Percentiles rank a stretch among this genome's conserved stretches.
Conservation (phyloP, 2,797 vertebrate species). For the Melanotaenia nigrans region DNA sequence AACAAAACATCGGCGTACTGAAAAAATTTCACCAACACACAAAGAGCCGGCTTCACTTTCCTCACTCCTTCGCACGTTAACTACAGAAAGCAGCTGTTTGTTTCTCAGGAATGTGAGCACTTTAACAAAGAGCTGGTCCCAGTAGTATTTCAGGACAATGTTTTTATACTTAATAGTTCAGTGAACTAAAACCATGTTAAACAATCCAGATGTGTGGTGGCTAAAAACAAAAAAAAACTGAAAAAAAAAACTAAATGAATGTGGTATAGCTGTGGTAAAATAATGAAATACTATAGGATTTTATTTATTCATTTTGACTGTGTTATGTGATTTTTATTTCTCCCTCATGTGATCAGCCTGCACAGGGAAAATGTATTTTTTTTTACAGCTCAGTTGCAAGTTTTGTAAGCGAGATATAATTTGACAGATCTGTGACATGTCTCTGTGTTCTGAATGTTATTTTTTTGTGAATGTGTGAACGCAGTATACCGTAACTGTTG, state of each 20-base stretch:
- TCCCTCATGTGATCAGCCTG: constrained; percentile 45
- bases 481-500: constrained; percentile 18
- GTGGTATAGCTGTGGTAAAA: constrained; percentile 68
- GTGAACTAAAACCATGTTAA: constrained; percentile 47
- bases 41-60: constrained; percentile 26
- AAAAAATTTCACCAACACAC: constrained; percentile 29
- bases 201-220: constrained; percentile 55
- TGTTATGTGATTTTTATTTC: constrained; percentile 55
- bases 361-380: constrained; percentile 39
- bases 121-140: constrained; percentile 61
- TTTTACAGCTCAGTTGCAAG: neutral
- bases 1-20: constrained; percentile 24
- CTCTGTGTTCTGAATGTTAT: constrained; percentile 12
- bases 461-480: constrained; percentile 33
- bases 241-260: constrained; percentile 47
- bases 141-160: constrained; percentile 60
- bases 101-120: constrained; percentile 77
- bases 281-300: constrained; percentile 46
- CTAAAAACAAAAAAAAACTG: constrained; percentile 1
- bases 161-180: constrained; percentile 68
- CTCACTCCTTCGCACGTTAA: constrained; percentile 43
- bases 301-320: constrained; percentile 61
- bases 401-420: constrained; percentile 3
- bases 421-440: constrained; percentile 28
- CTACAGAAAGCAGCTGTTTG: constrained; percentile 67